Base-by-base conservation (phyloP, 2,113 vertebrate species). In the Caranx melampygus region DNA sequence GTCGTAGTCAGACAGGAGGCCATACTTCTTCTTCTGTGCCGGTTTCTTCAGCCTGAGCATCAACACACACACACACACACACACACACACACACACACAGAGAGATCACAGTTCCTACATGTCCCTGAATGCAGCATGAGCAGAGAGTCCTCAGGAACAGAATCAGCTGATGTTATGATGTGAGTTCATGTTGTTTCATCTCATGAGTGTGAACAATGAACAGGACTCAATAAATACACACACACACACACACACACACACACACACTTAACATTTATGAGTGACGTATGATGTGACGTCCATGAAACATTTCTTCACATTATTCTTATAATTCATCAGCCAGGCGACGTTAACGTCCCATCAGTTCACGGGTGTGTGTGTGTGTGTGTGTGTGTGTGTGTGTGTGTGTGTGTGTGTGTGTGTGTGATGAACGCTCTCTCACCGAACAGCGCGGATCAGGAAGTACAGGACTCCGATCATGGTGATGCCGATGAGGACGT, bases 401-500 rank as follows among this genome's bases (percentile, higher is more conserved):
- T 12, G 54, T 26, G 31, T 26, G 26, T 26, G 26, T 26, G 26
- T 26, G 26, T 26, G 1, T n/a, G 8, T n/a, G 7, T 10, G 7
- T 55, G 54, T 12, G 54, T 26, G 31, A 3, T 10, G 54, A 13
- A 11, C 9, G 10, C 33, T 51, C 18, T 20, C 49, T 90, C 75
- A 93, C 92, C 91, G 47, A 60, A 92, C 92, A 0, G 92, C 91
- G 52, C 92, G 77, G 87, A 92, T 65, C 20, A 93, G 82, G 88
- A 93, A 92, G 88, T 92, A 93, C 0, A 93, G 84, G 0, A 92
- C 57, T 16, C 88, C 92, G 52, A 90, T 49, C 10, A 26, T 16
- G 47, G 87, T 92, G 87, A 92, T 51, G 14, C 51, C 86, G 68
- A 93, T 84, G 34, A 93, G 88, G 55, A 91, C 92, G 77, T 92